Conservation (phyloP, 1,140 invertebrate species). For the Neodiprion lecontei region DNA sequence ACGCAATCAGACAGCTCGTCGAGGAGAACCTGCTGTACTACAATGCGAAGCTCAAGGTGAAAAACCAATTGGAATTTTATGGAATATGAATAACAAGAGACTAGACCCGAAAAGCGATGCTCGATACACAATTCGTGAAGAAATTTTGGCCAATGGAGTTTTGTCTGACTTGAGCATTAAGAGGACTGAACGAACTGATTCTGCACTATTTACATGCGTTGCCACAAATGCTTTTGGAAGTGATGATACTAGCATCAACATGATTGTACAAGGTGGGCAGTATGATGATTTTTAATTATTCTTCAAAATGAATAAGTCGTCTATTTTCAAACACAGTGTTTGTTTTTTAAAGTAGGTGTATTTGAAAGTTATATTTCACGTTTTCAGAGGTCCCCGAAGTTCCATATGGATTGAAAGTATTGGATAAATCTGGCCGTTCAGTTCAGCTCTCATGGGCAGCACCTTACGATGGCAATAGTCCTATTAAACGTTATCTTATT, state of each 20-base stretch:
- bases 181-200: conserved; percentile 87
- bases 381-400: conserved; percentile 89
- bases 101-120: conserved; percentile 86
- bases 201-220: conserved; percentile 92
- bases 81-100: conserved; percentile 95
- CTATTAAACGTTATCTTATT: conserved; percentile 89
- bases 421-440: conserved; percentile 89
- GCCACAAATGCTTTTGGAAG: conserved; percentile 95
- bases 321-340: conserved; percentile 15
- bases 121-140: conserved; percentile 90
- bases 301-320: conserved; percentile 2
- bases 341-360: conserved; percentile 20
- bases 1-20: conserved; percentile 86
- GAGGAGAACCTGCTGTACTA: conserved; percentile 89
- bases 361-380: conserved; percentile 18
- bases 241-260: conserved; percentile 93
- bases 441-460: conserved; percentile 92
- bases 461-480: conserved; percentile 95
- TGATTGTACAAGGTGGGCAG: conserved; percentile 87
- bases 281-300: conserved; percentile 3
- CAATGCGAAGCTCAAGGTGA: conserved; percentile 97
- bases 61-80: conserved; percentile 93
- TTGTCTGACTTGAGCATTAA: conserved; percentile 89
- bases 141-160: conserved; percentile 85
- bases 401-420: conserved; percentile 87